phyloP scores from a whole-genome alignment of 2,113 vertebrate species.

The Mirounga angustirostris region DNA sequence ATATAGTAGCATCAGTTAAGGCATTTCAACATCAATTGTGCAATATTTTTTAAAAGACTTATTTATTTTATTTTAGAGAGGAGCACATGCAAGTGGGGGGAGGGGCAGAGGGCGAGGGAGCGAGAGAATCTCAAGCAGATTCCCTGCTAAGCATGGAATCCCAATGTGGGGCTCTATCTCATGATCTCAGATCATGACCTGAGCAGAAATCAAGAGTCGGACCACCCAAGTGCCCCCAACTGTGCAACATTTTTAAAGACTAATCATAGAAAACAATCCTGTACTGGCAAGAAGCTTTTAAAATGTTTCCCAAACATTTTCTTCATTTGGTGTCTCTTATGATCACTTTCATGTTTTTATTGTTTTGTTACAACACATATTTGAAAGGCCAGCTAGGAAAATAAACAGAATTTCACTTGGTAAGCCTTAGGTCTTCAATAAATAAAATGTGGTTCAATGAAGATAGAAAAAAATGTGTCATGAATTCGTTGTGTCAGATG shows the following conservation, averaged over 20 bases:
- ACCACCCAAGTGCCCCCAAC: neutral
- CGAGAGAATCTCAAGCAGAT: neutral
- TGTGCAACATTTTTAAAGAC: constrained; percentile 46
- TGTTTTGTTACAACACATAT: constrained; percentile 34
- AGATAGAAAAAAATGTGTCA: neutral
- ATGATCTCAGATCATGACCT: neutral
- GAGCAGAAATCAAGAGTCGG: neutral
- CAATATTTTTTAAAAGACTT: constrained; percentile 50
- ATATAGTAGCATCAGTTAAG: constrained; percentile 28
- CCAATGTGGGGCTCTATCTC: neutral
- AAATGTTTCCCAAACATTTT: constrained; percentile 11
- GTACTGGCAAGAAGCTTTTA: neutral
- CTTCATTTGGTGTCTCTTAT: constrained; percentile 29
- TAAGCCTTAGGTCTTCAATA: constrained; percentile 20
- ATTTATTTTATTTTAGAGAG: neutral
- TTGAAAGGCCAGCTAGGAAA: constrained; percentile 19
- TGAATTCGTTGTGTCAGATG: constrained; percentile 29
- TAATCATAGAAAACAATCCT: constrained; percentile 35
- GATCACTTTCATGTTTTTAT: constrained; percentile 40
- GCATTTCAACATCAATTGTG: constrained; percentile 32
- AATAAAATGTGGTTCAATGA: constrained; percentile 47
- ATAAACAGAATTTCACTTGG: constrained; percentile 42
- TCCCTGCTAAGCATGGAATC: neutral
- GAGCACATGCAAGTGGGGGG: neutral
- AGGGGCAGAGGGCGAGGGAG: neutral